These are phyloP conservation scores for Drosophila rufa DNA, from an alignment of 1,140 invertebrate species.

Conservation along the genomic window DNA sequence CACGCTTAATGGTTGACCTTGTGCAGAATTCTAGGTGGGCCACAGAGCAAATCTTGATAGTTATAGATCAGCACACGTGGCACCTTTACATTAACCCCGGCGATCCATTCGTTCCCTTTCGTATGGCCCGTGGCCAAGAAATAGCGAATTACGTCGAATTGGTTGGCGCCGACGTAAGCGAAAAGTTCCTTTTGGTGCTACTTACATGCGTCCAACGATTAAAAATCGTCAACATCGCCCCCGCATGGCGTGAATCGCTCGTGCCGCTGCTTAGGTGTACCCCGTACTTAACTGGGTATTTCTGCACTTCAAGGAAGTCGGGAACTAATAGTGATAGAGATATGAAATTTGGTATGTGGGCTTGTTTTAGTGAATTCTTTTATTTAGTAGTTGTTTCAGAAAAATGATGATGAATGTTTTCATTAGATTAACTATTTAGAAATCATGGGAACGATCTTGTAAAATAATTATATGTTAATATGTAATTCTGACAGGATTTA, in stretches of 20 bases:
- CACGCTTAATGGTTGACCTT: conserved; percentile 37
- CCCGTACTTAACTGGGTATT: background rate
- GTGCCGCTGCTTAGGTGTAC: conserved; percentile 33
- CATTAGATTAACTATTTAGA: no score
- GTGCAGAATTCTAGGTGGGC: conserved; percentile 34
- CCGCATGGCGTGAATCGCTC: conserved; percentile 42
- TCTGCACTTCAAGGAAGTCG: conserved; percentile 1
- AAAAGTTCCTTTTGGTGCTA: conserved; percentile 30
- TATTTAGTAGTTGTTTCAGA: background rate
- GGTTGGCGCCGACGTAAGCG: conserved; percentile 39
- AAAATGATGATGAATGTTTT: no score
- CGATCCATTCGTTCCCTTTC: conserved; percentile 5
- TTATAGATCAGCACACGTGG: conserved; percentile 64
- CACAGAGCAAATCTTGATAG: conserved; percentile 21
- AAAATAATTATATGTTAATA: no score
- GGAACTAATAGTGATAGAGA: background rate
- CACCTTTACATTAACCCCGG: conserved; percentile 25
- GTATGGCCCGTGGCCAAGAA: conserved; percentile 53
- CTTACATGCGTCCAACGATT: conserved; percentile 59
- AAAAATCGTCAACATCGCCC: conserved; percentile 63
- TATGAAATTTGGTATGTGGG: background rate
- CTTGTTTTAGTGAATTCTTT: background rate
- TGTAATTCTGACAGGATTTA: accelerated
- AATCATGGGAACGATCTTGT: no score
- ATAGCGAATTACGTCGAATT: conserved; percentile 44